A percentile compares a stretch with the other conserved stretches of the same genome.
These are phyloP conservation scores for Xylota segnis DNA, from an alignment of 2,888 invertebrate genomes.

Conservation along the genomic window DNA sequence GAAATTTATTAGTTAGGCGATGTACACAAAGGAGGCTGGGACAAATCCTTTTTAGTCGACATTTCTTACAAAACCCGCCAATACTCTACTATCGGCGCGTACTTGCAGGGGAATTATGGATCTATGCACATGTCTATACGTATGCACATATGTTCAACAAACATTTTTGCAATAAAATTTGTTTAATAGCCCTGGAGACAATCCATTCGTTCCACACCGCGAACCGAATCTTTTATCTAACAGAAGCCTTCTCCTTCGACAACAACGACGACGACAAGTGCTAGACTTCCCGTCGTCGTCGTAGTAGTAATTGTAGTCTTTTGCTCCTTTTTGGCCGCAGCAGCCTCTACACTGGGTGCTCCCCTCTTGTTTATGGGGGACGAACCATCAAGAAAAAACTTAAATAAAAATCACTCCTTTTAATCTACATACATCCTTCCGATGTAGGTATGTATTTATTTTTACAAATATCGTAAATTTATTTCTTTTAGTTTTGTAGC, in stretches of 20 bases:
- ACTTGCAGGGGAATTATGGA: slow-evolving; percentile 8
- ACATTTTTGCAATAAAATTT: slow-evolving; percentile 48
- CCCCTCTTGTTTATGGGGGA: slow-evolving; percentile 11
- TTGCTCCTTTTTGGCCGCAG: slow-evolving; percentile 24
- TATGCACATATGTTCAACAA: slow-evolving; percentile 16
- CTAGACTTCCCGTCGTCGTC: slow-evolving; percentile 56
- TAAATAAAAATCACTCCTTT: not conserved
- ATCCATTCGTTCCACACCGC: slow-evolving; percentile 38
- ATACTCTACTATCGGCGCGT: not conserved
- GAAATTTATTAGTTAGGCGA: slow-evolving; percentile 8
- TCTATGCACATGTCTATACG: not conserved
- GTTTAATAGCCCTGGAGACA: slow-evolving; percentile 45
- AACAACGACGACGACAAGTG: slow-evolving; percentile 31
- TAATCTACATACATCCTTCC: not conserved
- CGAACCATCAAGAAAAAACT: not conserved
- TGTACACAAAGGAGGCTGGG: not conserved
- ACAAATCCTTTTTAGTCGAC: not conserved
- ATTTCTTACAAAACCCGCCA: not conserved
- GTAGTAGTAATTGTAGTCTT: not conserved
- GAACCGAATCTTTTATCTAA: slow-evolving; percentile 6
- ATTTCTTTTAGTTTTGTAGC: slow-evolving; percentile 1
- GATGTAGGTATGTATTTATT: not conserved
- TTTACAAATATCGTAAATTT: slow-evolving; percentile 16
- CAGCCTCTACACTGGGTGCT: not conserved
- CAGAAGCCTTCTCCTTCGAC: slow-evolving; percentile 2